Evolutionary conservation across 2,113 vertebrate genomes (phyloP), one percentile per base, ranked within the genome.

Genomic region (Bufo bufo): DNA sequence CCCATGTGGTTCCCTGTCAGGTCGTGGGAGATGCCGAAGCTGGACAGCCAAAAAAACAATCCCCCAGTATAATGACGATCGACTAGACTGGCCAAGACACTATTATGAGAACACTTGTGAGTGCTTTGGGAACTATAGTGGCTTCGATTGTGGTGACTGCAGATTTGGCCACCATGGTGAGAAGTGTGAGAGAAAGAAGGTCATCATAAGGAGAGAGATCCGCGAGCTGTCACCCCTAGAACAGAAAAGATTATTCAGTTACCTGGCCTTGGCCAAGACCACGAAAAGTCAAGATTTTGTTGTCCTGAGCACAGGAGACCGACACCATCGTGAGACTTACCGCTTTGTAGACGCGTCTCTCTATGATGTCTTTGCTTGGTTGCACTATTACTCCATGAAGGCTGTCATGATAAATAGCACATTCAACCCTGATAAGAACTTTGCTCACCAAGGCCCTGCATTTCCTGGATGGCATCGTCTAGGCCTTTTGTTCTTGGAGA

Each of bases 381-480:
- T 92, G 85, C 91, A 91, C 71, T 91, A 92, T 59, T 90, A 90
- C 45, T 61, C 91, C 8, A 86, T 89, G 50, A 90, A 91, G 66
- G 77, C 56, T 0, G 65, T 82, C 2, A 16, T 69, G 50, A 61
- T 61, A 59, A 88, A 88, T 14, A 75, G 78, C 56, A 75, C 86
- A 75, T 88, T 88, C 16, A 43, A 45, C 23, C 23, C 75, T 14
- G 47, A 61, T 10, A 86, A 59, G 23, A 89, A 91, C 82, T 83
- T 81, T 78, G 90, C 90, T 56, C 91, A 92, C 23, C 10, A 58
- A 4, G 91, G 89, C 3, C 91, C 91, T 2, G 89, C 82, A 52
- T 90, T 92, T n/a, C 6, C 19, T 16, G 88, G 90, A 47, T 92
- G 91, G 91, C 90, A 92, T 65, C 45, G 90, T 6, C 17, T 84